These are phyloP conservation scores for Helostoma temminkii DNA, from an alignment of 2,797 vertebrate genomes.

Conservation along the genomic window DNA sequence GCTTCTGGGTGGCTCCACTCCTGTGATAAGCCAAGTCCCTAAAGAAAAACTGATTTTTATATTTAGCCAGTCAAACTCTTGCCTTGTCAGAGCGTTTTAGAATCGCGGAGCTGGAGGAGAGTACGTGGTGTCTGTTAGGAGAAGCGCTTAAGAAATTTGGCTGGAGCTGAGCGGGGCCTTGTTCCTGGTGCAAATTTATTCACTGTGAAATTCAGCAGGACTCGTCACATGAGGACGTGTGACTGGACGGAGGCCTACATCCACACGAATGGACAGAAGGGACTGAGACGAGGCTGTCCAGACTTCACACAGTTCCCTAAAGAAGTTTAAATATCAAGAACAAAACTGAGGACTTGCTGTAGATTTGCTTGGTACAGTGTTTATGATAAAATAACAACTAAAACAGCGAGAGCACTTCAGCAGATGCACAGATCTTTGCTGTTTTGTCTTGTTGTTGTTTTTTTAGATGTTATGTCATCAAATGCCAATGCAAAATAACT, in stretches of 20 bases:
- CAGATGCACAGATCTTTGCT: background rate
- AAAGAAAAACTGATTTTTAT: slow-evolving; percentile 69
- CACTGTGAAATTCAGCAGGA: slow-evolving; percentile 78
- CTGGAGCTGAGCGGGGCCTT: slow-evolving; percentile 59
- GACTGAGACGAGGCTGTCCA: slow-evolving; percentile 58
- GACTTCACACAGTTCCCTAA: slow-evolving; percentile 45
- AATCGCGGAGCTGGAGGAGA: slow-evolving; percentile 46
- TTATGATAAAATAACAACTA: background rate
- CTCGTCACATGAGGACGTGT: slow-evolving; percentile 71
- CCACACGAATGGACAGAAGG: slow-evolving; percentile 71
- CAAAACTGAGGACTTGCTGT: slow-evolving; percentile 3
- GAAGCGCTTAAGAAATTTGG: slow-evolving; percentile 57
- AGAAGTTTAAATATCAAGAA: slow-evolving; percentile 46
- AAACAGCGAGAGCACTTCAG: slow-evolving; percentile 29
- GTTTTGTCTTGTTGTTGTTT: background rate
- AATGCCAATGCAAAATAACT: background rate
- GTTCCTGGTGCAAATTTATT: slow-evolving; percentile 81
- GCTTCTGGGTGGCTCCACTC: slow-evolving; percentile 80
- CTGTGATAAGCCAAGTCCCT: slow-evolving; percentile 77
- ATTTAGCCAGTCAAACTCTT: slow-evolving; percentile 60
- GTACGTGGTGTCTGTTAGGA: slow-evolving; percentile 51
- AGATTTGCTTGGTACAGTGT: background rate
- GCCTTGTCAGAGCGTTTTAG: slow-evolving; percentile 39
- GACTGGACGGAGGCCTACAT: slow-evolving; percentile 75
- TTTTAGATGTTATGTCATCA: background rate